Percentiles rank a stretch among this genome's conserved stretches.
Conservation (phyloP, 2,113 vertebrate genomes). For the Oceanodroma tethys region DNA sequence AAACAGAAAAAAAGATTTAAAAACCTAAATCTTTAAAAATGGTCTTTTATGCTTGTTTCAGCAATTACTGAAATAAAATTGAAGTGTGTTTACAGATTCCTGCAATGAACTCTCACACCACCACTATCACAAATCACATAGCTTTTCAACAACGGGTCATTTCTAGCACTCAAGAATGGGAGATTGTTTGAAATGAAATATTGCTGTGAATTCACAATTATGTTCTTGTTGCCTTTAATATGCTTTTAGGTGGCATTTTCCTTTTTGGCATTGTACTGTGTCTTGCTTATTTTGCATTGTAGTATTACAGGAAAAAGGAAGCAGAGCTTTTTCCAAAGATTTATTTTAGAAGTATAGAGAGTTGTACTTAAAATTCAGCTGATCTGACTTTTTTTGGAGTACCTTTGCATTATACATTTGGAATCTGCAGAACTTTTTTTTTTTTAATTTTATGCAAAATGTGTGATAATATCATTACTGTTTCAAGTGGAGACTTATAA, state of each 20-base stretch:
- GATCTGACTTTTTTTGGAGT: accelerated
- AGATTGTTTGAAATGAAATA: background rate
- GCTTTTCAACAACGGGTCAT: background rate
- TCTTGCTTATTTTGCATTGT: background rate
- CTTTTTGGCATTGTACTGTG: background rate
- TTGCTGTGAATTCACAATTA: background rate
- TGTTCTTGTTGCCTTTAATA: background rate
- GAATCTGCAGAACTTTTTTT: background rate
- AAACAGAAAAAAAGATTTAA: background rate
- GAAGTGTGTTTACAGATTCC: background rate
- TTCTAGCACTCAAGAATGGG: background rate
- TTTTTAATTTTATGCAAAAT: background rate
- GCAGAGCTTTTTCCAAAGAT: background rate
- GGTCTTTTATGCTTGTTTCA: background rate
- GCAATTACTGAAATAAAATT: background rate
- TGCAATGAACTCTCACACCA: background rate
- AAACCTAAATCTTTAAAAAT: background rate
- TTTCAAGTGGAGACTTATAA: background rate
- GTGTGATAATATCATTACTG: background rate
- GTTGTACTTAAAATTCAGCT: background rate
- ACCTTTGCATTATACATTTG: background rate
- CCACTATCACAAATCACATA: background rate
- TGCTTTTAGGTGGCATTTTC: background rate
- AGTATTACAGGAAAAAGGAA: background rate
- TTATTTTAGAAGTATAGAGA: background rate